Evolutionary conservation across 2,113 vertebrate genomes (phyloP).

Genomic region (Eulacestoma nigropectus): DNA sequence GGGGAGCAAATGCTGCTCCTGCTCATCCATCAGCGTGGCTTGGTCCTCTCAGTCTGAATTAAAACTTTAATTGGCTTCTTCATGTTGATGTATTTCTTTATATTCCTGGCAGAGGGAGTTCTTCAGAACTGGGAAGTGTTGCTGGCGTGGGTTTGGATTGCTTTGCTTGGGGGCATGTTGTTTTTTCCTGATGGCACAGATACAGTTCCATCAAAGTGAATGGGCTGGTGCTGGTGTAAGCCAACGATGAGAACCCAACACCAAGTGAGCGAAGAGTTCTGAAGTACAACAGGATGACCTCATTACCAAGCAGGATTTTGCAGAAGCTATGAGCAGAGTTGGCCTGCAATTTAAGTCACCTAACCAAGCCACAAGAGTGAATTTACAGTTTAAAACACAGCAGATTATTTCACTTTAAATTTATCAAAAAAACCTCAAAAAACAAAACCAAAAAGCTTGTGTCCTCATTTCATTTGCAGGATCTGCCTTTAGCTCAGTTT

Average conservation of each 20-base stretch:
- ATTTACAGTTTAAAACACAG: neutral
- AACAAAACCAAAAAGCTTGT: neutral
- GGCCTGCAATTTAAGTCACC: neutral
- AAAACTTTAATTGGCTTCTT: neutral
- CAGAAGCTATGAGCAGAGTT: neutral
- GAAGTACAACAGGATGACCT: neutral
- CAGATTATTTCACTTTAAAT: neutral
- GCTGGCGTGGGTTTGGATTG: neutral
- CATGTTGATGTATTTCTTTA: neutral
- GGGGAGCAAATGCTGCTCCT: neutral
- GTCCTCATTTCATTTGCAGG: neutral
- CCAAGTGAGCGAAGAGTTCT: neutral
- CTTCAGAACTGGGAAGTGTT: neutral
- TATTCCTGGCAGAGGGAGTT: neutral
- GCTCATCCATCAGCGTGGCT: fast-evolving
- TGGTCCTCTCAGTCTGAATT: neutral
- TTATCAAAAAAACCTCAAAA: neutral
- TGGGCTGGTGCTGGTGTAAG: neutral
- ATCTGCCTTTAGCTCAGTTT: neutral
- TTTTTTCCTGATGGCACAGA: neutral
- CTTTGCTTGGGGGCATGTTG: neutral
- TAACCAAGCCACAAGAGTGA: neutral
- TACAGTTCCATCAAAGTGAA: neutral
- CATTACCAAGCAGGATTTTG: neutral
- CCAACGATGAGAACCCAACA: neutral